These are phyloP conservation scores for Sicus ferrugineus DNA, from an alignment of 2,888 invertebrate species.

Conservation along the genomic window DNA sequence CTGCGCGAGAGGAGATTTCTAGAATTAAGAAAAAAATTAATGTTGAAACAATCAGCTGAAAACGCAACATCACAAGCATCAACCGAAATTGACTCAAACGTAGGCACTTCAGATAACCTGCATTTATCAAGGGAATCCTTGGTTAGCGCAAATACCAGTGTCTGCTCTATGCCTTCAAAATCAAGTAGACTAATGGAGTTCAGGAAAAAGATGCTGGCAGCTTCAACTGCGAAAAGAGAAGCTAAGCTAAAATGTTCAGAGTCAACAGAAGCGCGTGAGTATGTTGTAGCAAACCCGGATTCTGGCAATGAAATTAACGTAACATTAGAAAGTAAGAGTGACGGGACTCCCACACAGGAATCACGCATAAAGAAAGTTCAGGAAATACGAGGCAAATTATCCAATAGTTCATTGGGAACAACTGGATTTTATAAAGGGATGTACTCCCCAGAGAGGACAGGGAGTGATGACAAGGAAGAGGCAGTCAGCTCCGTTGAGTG, in stretches of 20 bases:
- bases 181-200: too few species aligned
- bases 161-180: too few species aligned
- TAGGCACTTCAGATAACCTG: neutral
- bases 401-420: neutral
- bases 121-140: too few species aligned
- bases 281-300: too few species aligned
- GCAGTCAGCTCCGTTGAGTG: neutral
- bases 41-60: neutral
- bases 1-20: slow-evolving; percentile 36
- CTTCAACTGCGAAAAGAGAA: too few species aligned
- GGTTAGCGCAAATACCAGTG: too few species aligned
- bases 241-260: too few species aligned
- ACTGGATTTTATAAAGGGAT: neutral
- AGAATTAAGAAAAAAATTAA: slow-evolving; percentile 44
- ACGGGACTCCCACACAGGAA: slow-evolving; percentile 30
- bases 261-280: too few species aligned
- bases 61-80: neutral
- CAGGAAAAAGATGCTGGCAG: too few species aligned
- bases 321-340: slow-evolving; percentile 15
- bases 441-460: neutral
- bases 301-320: too few species aligned
- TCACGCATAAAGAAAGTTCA: slow-evolving; percentile 33
- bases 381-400: slow-evolving; percentile 34
- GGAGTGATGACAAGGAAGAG: slow-evolving; percentile 1
- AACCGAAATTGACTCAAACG: neutral